phyloP scores from a whole-genome alignment of 1,140 invertebrate species.

The Caenorhabditis latens region DNA sequence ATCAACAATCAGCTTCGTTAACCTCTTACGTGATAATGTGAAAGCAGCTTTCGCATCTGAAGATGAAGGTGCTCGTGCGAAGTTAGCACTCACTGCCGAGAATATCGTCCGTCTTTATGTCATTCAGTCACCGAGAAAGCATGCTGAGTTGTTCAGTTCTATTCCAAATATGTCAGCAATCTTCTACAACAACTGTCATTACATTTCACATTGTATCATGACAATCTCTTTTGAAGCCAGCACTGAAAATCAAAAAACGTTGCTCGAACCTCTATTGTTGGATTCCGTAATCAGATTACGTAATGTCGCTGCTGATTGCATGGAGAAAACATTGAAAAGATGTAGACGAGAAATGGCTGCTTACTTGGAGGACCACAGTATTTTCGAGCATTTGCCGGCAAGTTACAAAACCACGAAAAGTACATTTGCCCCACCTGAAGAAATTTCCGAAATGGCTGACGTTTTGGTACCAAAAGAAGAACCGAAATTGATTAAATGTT shows the following conservation, averaged over 20 bases:
- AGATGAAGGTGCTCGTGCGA: slow-evolving; percentile 20
- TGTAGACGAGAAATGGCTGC: slow-evolving; percentile 26
- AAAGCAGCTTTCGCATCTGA: slow-evolving; percentile 25
- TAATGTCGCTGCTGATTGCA: slow-evolving; percentile 18
- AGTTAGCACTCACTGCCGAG: slow-evolving; percentile 11
- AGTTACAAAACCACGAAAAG: slow-evolving; percentile 38
- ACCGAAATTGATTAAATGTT: slow-evolving; percentile 40
- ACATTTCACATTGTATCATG: slow-evolving; percentile 36
- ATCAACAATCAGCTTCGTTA: slow-evolving; percentile 29
- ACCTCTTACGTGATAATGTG: slow-evolving; percentile 13
- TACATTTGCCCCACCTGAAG: neutral
- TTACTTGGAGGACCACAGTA: slow-evolving; percentile 46
- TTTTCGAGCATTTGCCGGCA: slow-evolving; percentile 15
- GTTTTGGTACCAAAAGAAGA: slow-evolving; percentile 14
- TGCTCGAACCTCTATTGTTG: slow-evolving; percentile 10
- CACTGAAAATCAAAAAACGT: slow-evolving; percentile 15
- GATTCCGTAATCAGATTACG: slow-evolving; percentile 30
- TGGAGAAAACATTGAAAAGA: slow-evolving; percentile 43
- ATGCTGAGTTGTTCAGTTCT: slow-evolving; percentile 37
- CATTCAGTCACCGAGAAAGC: slow-evolving; percentile 23
- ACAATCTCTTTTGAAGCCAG: slow-evolving; percentile 14
- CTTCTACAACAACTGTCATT: slow-evolving; percentile 45
- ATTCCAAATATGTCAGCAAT: slow-evolving; percentile 43
- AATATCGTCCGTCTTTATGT: slow-evolving; percentile 40
- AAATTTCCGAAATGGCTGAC: slow-evolving; percentile 1